phyloP scores from a whole-genome alignment of 2,888 invertebrate genomes.

The Papilio elwesi region DNA sequence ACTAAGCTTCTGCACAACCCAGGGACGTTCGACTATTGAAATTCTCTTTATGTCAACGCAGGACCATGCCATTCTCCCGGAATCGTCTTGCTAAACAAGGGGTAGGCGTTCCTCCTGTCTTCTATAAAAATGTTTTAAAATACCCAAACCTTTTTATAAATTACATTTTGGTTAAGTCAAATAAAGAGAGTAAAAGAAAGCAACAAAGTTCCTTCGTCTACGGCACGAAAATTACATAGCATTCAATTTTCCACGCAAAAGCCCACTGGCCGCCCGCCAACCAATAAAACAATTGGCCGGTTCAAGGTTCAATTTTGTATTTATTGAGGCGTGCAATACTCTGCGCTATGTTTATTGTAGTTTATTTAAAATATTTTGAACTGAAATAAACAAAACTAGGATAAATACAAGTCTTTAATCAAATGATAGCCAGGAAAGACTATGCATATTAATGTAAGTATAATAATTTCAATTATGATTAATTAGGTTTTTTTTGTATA shows the following conservation, averaged over 20 bases:
- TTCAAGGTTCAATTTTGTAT: conserved; percentile 21
- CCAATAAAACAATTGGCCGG: conserved; percentile 26
- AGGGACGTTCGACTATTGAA: too few species aligned
- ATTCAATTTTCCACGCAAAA: conserved; percentile 19
- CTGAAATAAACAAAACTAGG: not conserved
- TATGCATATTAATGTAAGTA: too few species aligned
- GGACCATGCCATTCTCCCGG: too few species aligned
- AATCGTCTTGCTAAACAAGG: too few species aligned
- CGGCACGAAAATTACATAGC: conserved; percentile 23
- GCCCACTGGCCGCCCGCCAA: conserved; percentile 26
- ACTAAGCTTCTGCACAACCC: too few species aligned
- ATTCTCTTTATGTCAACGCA: too few species aligned
- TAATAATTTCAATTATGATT: too few species aligned
- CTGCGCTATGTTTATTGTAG: conserved; percentile 5
- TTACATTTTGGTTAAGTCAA: not conserved
- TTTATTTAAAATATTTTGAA: not conserved
- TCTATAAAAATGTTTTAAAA: not conserved
- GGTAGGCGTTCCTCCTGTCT: too few species aligned
- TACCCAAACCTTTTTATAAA: not conserved
- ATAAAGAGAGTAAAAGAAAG: not conserved
- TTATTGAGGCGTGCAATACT: not conserved
- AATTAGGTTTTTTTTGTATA: too few species aligned
- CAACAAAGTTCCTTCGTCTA: not conserved
- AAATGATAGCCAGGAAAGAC: not conserved
- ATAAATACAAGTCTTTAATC: not conserved